These are phyloP conservation scores for Onychostoma macrolepis DNA, from an alignment of 2,113 vertebrate genomes.

Conservation along the genomic window DNA sequence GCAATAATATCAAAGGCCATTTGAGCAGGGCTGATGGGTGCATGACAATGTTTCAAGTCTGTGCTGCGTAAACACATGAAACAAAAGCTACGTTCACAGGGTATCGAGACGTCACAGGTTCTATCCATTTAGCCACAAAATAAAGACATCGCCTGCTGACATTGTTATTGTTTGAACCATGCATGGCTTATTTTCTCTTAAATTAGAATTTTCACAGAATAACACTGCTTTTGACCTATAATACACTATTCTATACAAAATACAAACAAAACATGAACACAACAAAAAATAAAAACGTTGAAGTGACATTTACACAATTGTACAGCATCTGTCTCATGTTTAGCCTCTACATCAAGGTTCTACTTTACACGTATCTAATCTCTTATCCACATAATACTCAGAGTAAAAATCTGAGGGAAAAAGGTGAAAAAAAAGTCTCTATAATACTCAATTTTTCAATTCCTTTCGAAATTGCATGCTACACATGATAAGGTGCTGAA, in stretches of 20 bases:
- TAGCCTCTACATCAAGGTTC: constrained; percentile 70
- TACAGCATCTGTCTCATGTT: constrained; percentile 77
- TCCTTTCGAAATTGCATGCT: constrained; percentile 68
- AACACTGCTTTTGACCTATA: constrained; percentile 85
- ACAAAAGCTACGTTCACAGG: constrained; percentile 66
- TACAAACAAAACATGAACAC: constrained; percentile 61
- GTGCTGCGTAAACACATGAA: constrained; percentile 63
- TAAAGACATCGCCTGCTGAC: constrained; percentile 63
- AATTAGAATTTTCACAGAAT: constrained; percentile 86
- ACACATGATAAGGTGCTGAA: constrained; percentile 78
- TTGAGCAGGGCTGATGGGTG: constrained; percentile 63
- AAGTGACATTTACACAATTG: constrained; percentile 82
- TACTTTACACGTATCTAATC: constrained; percentile 69
- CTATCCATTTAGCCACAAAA: constrained; percentile 62
- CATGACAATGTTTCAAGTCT: constrained; percentile 73
- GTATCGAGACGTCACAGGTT: constrained; percentile 60
- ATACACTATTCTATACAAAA: constrained; percentile 85
- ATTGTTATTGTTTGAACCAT: constrained; percentile 70
- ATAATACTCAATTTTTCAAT: constrained; percentile 58
- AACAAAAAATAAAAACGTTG: constrained; percentile 68
- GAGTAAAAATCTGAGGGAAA: constrained; percentile 56
- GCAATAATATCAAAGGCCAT: constrained; percentile 70
- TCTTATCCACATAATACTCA: constrained; percentile 65
- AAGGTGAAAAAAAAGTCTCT: constrained; percentile 55
- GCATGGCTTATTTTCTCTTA: constrained; percentile 80